phyloP scores from a whole-genome alignment of 2,888 invertebrate species.

The Mylabris sibirica region DNA sequence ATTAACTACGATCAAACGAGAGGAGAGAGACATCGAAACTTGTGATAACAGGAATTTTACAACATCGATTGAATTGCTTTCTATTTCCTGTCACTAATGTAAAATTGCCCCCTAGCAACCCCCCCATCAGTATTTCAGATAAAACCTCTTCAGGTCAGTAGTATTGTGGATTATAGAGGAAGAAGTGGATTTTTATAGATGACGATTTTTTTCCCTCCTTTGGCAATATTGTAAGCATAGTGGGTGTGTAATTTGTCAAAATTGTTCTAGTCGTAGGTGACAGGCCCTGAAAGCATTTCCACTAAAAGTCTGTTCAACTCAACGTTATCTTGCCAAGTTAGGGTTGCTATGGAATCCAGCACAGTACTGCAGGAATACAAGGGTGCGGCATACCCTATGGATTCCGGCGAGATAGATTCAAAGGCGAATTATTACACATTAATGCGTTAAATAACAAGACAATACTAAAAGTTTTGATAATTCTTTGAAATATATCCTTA shows the following conservation, averaged over 20 bases:
- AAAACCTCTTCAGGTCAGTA: not conserved
- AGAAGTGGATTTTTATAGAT: not conserved
- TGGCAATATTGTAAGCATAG: not conserved
- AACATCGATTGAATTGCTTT: slow-evolving; percentile 9
- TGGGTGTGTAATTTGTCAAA: slow-evolving; percentile 1
- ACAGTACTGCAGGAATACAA: slow-evolving; percentile 44
- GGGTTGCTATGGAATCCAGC: slow-evolving; percentile 50
- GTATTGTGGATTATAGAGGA: not conserved
- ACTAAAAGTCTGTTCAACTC: slow-evolving; percentile 39
- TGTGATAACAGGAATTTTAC: not conserved
- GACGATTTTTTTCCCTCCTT: not conserved
- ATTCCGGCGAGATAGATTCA: slow-evolving; percentile 35
- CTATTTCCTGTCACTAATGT: not conserved
- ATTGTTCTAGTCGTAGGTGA: not conserved
- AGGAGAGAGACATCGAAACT: not conserved
- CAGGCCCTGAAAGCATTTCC: slow-evolving; percentile 32
- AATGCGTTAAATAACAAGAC: slow-evolving; percentile 22
- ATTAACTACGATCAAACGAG: not conserved
- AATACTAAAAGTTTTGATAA: not conserved
- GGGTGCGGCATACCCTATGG: slow-evolving; percentile 35
- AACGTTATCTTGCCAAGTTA: slow-evolving; percentile 48
- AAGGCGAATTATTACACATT: slow-evolving; percentile 37
- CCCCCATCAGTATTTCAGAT: not conserved
- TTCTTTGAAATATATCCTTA: not conserved
- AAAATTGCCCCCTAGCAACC: not conserved